Percentiles rank a stretch among this genome's conserved stretches.
Conservation (phyloP, 2,797 vertebrate genomes). For the Cuniculus paca region DNA sequence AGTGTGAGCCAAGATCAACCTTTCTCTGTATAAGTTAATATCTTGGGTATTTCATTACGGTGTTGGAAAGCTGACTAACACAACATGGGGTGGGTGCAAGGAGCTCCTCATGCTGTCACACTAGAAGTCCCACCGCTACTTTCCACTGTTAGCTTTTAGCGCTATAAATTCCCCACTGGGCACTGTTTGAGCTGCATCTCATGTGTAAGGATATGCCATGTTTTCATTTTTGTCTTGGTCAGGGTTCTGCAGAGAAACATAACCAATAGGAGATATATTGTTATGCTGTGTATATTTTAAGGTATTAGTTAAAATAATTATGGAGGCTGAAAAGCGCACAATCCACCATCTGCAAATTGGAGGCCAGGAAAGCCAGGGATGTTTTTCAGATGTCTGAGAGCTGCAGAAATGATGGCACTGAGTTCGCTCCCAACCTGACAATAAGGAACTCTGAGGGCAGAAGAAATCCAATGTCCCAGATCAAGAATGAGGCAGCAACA, state of each 20-base stretch:
- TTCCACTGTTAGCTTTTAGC: not conserved
- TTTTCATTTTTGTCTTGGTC: not conserved
- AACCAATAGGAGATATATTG: not conserved
- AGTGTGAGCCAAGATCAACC: too few relatives aligned
- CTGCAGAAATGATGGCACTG: not conserved
- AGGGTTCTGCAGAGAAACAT: not conserved
- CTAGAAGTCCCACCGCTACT: not conserved
- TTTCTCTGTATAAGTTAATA: not conserved
- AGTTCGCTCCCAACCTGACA: not conserved
- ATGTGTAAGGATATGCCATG: not conserved
- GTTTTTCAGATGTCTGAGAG: not conserved
- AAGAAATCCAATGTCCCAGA: not conserved
- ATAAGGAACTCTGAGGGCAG: not conserved
- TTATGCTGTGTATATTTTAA: not conserved
- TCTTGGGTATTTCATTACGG: not conserved
- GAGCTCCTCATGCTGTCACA: not conserved
- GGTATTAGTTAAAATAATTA: not conserved
- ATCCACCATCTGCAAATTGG: not conserved
- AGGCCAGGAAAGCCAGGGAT: not conserved
- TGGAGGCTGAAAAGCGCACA: not conserved
- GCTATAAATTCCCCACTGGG: not conserved
- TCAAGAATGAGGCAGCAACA: not conserved
- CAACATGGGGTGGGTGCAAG: not conserved
- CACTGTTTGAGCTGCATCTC: not conserved
- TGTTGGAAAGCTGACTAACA: not conserved